Conservation (phyloP, 1,140 invertebrate genomes). For the Lordiphosa collinella region DNA sequence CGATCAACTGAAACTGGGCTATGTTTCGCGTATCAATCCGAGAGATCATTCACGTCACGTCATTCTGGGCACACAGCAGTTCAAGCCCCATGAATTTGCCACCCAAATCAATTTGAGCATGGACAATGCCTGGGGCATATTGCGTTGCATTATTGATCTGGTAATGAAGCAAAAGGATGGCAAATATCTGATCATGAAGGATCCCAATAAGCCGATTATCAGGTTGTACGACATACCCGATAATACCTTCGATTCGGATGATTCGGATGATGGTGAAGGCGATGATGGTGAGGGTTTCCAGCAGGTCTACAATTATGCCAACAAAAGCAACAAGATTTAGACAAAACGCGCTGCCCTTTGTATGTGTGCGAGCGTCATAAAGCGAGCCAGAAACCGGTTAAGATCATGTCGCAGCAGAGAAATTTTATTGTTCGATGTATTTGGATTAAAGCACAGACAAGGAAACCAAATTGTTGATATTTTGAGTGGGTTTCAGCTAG, state of each 20-base stretch:
- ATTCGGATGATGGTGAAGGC: conserved; percentile 91
- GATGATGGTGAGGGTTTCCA: conserved; percentile 82
- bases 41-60: conserved; percentile 97
- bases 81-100: conserved; percentile 98
- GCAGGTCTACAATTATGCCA: conserved; percentile 72
- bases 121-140: conserved; percentile 99
- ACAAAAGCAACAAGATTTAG: conserved; percentile 68
- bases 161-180: conserved; percentile 99
- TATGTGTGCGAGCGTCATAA: too few species aligned
- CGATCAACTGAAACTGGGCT: conserved; percentile 99
- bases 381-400: too few species aligned
- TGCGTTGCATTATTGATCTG: conserved; percentile 98
- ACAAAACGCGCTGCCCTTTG: not conserved
- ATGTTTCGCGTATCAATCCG: conserved; percentile 95
- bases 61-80: conserved; percentile 98
- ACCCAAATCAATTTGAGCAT: conserved; percentile 99
- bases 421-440: conserved; percentile 2
- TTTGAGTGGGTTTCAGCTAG: not conserved
- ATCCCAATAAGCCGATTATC: conserved; percentile 98
- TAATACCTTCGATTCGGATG: conserved; percentile 98
- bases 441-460: conserved; percentile 48
- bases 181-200: conserved; percentile 99
- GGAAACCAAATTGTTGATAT: not conserved
- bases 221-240: conserved; percentile 98
- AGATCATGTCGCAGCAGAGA: too few species aligned